These are phyloP conservation scores for Fabriciana adippe DNA, from an alignment of 2,888 invertebrate species.

Conservation along the genomic window DNA sequence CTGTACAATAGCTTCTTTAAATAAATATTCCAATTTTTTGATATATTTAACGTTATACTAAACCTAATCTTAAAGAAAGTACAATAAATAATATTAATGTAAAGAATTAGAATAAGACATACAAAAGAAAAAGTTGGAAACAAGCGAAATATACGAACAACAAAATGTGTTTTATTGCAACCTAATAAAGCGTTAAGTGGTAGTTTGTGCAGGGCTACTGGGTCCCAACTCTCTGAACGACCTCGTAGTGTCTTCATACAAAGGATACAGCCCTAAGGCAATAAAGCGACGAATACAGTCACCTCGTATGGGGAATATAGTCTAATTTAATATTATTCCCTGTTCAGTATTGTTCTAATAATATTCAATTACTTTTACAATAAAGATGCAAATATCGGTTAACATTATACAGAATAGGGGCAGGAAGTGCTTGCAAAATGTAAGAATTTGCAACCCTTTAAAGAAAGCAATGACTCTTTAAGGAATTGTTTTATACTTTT, in stretches of 20 bases:
- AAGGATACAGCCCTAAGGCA: constrained; percentile 40
- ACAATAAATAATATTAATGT: neutral
- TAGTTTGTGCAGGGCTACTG: constrained; percentile 48
- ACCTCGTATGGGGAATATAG: constrained; percentile 31
- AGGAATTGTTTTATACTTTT: too few relatives aligned
- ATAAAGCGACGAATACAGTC: constrained; percentile 47
- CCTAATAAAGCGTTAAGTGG: constrained; percentile 56
- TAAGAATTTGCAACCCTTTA: constrained; percentile 9
- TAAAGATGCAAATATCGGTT: constrained; percentile 13
- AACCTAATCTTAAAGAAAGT: too few relatives aligned
- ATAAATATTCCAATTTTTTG: too few relatives aligned
- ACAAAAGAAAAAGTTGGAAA: constrained; percentile 5
- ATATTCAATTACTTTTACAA: constrained; percentile 17
- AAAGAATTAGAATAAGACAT: constrained; percentile 9
- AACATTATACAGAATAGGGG: constrained; percentile 8
- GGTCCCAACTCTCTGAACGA: constrained; percentile 48
- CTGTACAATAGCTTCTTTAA: too few relatives aligned
- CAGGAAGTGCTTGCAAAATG: neutral
- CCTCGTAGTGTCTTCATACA: constrained; percentile 42
- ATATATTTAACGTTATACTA: too few relatives aligned
- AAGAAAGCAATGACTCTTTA: neutral
- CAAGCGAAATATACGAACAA: constrained; percentile 26
- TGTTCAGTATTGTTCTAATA: constrained; percentile 15
- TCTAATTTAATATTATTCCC: constrained; percentile 24
- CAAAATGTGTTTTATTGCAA: constrained; percentile 34